These are phyloP conservation scores for Setophaga petechia DNA, from an alignment of 2,113 vertebrate genomes.

Conservation along the genomic window DNA sequence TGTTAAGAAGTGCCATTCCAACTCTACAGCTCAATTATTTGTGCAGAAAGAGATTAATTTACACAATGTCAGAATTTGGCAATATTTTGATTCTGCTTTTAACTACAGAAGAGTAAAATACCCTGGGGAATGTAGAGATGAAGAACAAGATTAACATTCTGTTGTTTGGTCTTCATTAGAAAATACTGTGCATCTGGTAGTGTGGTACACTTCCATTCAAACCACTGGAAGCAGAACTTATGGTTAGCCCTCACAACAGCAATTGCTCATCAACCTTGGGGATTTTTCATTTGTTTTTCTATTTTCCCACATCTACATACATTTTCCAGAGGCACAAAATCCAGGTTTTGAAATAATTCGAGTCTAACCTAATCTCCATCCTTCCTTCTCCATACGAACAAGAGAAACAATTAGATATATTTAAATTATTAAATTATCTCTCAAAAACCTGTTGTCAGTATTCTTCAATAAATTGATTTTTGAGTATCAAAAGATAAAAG, in stretches of 20 bases:
- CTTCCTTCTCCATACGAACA: not conserved
- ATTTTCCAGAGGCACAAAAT: not conserved
- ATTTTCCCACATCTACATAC: rapidly evolving
- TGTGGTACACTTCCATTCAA: not conserved
- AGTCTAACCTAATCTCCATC: not conserved
- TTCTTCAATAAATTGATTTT: not conserved
- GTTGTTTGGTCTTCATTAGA: not conserved
- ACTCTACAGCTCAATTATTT: not conserved
- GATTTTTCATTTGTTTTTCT: not conserved
- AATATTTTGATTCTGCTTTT: constrained; percentile 18
- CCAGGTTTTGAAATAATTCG: not conserved
- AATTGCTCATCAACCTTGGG: not conserved
- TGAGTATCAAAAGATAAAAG: not conserved
- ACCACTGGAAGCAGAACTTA: not conserved
- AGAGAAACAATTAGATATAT: not conserved
- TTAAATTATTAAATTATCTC: not conserved
- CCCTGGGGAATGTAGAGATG: not conserved
- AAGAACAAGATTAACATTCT: not conserved
- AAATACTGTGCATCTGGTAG: not conserved
- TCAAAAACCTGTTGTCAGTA: not conserved
- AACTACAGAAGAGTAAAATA: not conserved
- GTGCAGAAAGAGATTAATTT: not conserved
- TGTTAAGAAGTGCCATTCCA: not conserved
- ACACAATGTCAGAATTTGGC: not conserved
- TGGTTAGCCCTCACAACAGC: not conserved